Evolutionary conservation across 2,113 vertebrate species (phyloP).

Genomic region (Dromaius novaehollandiae): DNA sequence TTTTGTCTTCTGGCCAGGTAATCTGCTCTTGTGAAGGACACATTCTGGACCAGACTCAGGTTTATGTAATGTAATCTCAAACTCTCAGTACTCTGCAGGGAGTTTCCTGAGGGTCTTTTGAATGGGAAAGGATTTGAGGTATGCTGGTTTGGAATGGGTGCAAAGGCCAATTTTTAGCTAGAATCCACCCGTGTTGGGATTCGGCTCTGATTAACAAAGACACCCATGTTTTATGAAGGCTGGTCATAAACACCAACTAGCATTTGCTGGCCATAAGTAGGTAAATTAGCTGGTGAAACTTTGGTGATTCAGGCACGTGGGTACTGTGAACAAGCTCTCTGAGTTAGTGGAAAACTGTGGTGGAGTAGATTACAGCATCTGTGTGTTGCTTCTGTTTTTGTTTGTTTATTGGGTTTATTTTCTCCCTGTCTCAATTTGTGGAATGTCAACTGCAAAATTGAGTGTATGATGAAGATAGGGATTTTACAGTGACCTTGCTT

Average conservation of each 20-base stretch:
- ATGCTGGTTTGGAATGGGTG: not conserved
- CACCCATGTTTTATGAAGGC: not conserved
- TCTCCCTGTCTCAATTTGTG: accelerated
- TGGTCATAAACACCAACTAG: not conserved
- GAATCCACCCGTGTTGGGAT: accelerated
- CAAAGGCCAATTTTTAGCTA: not conserved
- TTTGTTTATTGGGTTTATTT: not conserved
- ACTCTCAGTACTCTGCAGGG: not conserved
- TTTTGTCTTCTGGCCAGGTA: not conserved
- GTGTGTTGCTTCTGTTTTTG: not conserved
- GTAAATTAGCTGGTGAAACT: accelerated
- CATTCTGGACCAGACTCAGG: not conserved
- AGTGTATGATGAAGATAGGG: not conserved
- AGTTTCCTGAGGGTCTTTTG: not conserved
- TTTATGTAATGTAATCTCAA: accelerated
- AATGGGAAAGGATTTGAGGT: not conserved
- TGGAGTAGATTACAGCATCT: not conserved
- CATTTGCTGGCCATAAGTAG: not conserved
- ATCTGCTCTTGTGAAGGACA: not conserved
- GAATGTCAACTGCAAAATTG: not conserved
- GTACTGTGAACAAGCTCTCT: not conserved
- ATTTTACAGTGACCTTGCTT: not conserved
- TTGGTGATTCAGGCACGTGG: not conserved
- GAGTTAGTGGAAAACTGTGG: not conserved
- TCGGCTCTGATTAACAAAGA: not conserved